Evolutionary conservation across 2,113 vertebrate genomes (phyloP).

Genomic region (Lota lota): DNA sequence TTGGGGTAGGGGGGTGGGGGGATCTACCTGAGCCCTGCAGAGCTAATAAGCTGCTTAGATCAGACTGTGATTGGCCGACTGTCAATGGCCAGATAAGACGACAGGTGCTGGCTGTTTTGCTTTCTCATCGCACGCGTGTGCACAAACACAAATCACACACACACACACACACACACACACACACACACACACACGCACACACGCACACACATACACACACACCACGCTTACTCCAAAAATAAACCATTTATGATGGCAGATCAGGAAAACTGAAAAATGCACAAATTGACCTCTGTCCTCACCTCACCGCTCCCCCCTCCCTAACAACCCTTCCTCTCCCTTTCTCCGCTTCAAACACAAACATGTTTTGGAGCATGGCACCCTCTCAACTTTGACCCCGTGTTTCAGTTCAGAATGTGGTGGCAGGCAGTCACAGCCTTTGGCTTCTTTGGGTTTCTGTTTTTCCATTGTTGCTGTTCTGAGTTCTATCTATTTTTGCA

Average conservation of each 20-base stretch:
- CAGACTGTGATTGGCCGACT: constrained; percentile 58
- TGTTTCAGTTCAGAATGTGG: constrained; percentile 58
- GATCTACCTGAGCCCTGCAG: constrained; percentile 42
- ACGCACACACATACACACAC: constrained; percentile 9
- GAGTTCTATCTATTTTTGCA: too few species aligned
- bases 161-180: constrained; percentile 4
- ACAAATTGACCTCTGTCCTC: constrained; percentile 27
- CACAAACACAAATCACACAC: constrained; percentile 8
- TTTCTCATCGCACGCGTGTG: not conserved
- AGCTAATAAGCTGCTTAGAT: constrained; percentile 72
- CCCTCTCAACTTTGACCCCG: constrained; percentile 66
- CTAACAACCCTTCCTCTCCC: not conserved
- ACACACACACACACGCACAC: not conserved
- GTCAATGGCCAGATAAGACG: constrained; percentile 59
- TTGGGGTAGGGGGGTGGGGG: too few species aligned
- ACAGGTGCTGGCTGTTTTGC: constrained; percentile 17
- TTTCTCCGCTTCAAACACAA: constrained; percentile 33
- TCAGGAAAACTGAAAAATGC: constrained; percentile 21
- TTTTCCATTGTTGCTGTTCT: constrained; percentile 6
- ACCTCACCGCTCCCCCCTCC: not conserved
- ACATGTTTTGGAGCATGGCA: constrained; percentile 71
- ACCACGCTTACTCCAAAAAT: not conserved
- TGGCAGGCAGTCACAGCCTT: constrained; percentile 29
- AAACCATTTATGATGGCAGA: constrained; percentile 25
- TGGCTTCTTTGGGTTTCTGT: constrained; percentile 46